Percentiles rank a stretch among this genome's conserved stretches.
Conservation (phyloP, 1,140 invertebrate genomes). For the Himalopsyche phryganea region DNA sequence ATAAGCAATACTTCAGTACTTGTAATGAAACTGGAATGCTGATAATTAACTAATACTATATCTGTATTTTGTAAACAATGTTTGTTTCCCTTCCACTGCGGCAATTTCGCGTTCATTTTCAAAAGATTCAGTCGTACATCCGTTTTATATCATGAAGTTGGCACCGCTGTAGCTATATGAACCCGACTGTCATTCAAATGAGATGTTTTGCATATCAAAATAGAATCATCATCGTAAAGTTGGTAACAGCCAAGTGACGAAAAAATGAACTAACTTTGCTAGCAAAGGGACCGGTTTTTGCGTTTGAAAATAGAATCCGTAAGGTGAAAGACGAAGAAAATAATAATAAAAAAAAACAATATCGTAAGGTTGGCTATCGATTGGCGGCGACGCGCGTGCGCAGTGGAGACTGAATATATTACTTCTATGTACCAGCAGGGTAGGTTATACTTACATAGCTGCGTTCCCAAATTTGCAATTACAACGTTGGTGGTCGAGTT, state of each 20-base stretch:
- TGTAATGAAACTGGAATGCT: no score
- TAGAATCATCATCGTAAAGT: not conserved
- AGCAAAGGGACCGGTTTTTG: conserved; percentile 3
- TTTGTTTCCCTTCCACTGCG: no score
- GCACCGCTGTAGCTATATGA: no score
- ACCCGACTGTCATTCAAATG: no score
- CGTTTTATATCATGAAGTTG: no score
- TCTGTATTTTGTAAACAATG: no score
- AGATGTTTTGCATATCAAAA: no score
- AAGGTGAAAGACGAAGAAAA: conserved; percentile 19
- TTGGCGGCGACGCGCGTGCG: conserved; percentile 28
- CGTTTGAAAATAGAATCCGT: conserved; percentile 19
- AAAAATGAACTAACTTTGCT: not conserved
- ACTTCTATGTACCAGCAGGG: conserved; percentile 6
- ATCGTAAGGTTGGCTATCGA: conserved; percentile 32
- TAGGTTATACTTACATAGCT: conserved; percentile 4
- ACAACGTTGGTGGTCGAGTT: conserved; percentile 25
- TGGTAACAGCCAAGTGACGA: not conserved
- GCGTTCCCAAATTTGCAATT: conserved; percentile 34
- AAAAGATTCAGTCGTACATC: no score
- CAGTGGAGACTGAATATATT: conserved; percentile 31
- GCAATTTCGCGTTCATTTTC: no score
- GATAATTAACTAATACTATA: no score
- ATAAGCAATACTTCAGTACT: no score
- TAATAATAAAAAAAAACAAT: conserved; percentile 28